Conservation (phyloP, 2,888 invertebrate genomes). For the Brachynemurus nebulosus region DNA sequence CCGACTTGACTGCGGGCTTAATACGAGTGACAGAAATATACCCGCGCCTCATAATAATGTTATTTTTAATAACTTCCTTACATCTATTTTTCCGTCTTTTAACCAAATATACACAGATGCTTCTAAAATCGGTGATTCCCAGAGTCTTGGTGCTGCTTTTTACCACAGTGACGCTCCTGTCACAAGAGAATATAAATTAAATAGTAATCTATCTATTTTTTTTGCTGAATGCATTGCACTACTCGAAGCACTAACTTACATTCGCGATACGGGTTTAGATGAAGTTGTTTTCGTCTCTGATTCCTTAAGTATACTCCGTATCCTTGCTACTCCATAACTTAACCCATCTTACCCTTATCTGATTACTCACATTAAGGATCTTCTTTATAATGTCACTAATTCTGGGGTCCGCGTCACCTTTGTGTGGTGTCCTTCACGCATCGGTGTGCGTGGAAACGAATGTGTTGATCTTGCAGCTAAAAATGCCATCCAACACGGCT, state of each 20-base stretch:
- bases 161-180: background rate
- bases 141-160: background rate
- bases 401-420: background rate
- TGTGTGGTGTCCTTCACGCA: background rate
- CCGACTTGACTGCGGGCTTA: background rate
- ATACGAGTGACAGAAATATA: background rate
- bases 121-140: background rate
- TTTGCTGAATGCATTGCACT: background rate
- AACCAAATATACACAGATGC: background rate
- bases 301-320: background rate
- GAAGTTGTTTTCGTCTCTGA: background rate
- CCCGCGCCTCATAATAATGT: background rate
- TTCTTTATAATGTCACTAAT: background rate
- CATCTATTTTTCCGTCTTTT: background rate
- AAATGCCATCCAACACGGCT: background rate
- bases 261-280: background rate
- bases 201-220: background rate
- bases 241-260: background rate
- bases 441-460: background rate
- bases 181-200: background rate
- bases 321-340: background rate
- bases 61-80: background rate
- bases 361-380: background rate
- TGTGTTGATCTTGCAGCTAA: background rate
- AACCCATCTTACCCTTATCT: background rate